Evolutionary conservation across 2,113 vertebrate species (phyloP).

Genomic region (Antennarius striatus): DNA sequence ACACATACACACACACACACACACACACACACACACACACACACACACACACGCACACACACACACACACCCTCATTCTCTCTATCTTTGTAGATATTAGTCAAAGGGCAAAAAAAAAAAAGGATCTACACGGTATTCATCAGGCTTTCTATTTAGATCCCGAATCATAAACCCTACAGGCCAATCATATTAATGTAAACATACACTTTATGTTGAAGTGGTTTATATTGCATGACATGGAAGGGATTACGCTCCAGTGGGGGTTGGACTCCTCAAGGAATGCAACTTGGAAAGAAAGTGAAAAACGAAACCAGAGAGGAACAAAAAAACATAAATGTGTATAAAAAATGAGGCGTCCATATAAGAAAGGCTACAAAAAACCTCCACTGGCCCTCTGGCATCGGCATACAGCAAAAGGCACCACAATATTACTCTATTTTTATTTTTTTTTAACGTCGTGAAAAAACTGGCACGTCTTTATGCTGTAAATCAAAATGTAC

Average conservation of each 20-base stretch:
- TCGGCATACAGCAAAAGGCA: conserved; percentile 99
- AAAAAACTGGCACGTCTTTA: conserved; percentile 99
- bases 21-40: conserved; percentile 9
- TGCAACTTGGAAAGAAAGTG: conserved; percentile 71
- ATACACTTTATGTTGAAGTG: conserved; percentile 82
- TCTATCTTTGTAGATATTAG: conserved; percentile 37
- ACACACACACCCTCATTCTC: conserved; percentile 5
- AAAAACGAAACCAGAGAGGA: conserved; percentile 68
- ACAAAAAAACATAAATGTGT: conserved; percentile 74
- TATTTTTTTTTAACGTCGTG: conserved; percentile 86
- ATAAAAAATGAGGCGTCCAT: conserved; percentile 86
- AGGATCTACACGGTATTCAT: conserved; percentile 61
- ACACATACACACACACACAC: conserved; percentile 7
- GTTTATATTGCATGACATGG: conserved; percentile 82
- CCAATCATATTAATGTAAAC: conserved; percentile 82
- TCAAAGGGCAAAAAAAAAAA: conserved; percentile 52
- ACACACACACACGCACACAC: conserved; percentile 9
- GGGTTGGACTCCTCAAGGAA: conserved; percentile 76
- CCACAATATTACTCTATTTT: conserved; percentile 97
- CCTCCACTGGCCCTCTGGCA: conserved; percentile 89
- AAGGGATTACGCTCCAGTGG: conserved; percentile 75
- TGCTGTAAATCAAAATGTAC: conserved; percentile 99
- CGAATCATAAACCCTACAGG: conserved; percentile 72
- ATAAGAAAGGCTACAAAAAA: conserved; percentile 93
- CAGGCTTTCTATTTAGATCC: conserved; percentile 63